Evolutionary conservation across 1,140 invertebrate species (phyloP), one percentile per base, ranked within the genome.

Genomic region (Bombus breviceps): DNA sequence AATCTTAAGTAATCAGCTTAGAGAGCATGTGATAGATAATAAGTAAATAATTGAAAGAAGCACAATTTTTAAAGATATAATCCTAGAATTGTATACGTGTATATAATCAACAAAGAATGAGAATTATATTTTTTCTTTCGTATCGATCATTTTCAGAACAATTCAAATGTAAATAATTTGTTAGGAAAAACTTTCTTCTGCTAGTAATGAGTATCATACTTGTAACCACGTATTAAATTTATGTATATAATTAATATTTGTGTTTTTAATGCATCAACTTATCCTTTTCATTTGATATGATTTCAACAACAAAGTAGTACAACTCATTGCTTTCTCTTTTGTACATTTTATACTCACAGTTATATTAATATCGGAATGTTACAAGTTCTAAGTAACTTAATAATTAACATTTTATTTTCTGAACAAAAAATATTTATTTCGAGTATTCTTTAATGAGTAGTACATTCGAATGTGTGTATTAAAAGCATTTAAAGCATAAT

Each of bases 111-210:
- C n/a, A 68, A 87, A 83, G 74, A 88, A 83, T 89, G 88, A 92
- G 79, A 84, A 87, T 89, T 92, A 88, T 92, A 90, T 93, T 92
- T 93, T 91, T 79, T 88, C 88, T 90, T 89, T 86, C 85, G 84
- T 89, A 76, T 90, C 76, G 85, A 87, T 72, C 72, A 39, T 78
- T 39, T 81, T 85, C 75, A 81, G 15, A 81, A 78, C 89, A 90
- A 81, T 86, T 91, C 78, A 82, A 92, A 92, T 83, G 91, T 92
- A 93, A 89, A 92, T 93, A 92, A 86, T 79, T 77, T 83, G 75
- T 87, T 72, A 43, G 66, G 22, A 81, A 87, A 81, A 81, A 79
- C 1, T 79, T 84, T 78, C 83, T 77, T 83, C 68, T 84, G 39
- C 62, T 62, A 81, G 73, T 83, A 72, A 86, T 25, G 32, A 47